phyloP scores from a whole-genome alignment of 2,888 invertebrate genomes.

The Rhyacophila evoluta region DNA sequence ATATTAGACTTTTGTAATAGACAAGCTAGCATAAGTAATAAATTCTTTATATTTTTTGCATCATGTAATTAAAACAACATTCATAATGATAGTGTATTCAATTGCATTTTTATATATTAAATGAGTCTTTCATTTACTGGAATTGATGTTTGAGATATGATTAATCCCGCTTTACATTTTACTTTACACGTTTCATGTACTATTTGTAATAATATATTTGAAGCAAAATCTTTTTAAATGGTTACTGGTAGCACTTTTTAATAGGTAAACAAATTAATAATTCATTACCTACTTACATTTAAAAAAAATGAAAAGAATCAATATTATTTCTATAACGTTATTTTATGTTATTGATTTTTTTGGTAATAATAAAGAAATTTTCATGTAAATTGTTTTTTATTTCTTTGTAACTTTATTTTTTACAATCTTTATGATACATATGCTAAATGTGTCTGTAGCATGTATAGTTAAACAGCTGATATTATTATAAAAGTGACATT shows the following conservation, averaged over 20 bases:
- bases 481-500: too few species aligned
- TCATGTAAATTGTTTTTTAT: conserved; percentile 32
- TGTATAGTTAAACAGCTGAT: too few species aligned
- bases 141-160: conserved; percentile 7
- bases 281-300: conserved; percentile 4
- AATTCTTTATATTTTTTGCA: conserved; percentile 10
- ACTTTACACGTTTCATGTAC: background rate
- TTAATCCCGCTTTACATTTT: conserved; percentile 1
- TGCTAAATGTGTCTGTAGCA: too few species aligned
- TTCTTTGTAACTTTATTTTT: too few species aligned
- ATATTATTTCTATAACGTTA: background rate
- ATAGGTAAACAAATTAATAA: background rate
- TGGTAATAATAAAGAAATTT: conserved; percentile 34
- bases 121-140: background rate
- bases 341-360: conserved; percentile 30
- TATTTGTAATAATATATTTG: background rate
- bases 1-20: conserved; percentile 24
- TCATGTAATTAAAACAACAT: background rate
- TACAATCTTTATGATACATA: too few species aligned
- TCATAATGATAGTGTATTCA: background rate
- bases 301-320: background rate
- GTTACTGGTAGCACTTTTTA: conserved; percentile 44
- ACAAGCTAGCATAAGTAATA: conserved; percentile 20
- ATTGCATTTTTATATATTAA: background rate
- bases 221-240: conserved; percentile 40